These are phyloP conservation scores for Polydrusus tereticollis DNA, from an alignment of 2,888 invertebrate genomes.

Conservation along the genomic window DNA sequence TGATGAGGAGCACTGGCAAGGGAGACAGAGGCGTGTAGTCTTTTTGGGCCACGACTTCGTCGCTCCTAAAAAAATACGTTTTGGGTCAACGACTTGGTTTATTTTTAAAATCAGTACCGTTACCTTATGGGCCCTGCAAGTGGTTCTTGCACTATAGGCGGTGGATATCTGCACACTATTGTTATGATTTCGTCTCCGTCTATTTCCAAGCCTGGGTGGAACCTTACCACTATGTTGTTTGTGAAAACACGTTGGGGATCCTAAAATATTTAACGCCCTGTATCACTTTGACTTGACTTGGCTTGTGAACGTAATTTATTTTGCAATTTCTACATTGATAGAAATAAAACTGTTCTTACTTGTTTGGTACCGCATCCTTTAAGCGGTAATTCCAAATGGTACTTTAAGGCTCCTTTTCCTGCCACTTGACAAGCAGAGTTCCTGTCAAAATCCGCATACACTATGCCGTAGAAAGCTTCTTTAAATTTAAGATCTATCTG, in stretches of 20 bases:
- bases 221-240: slow-evolving; percentile 94
- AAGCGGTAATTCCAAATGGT: slow-evolving; percentile 86
- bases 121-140: slow-evolving; percentile 69
- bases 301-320: too few relatives aligned
- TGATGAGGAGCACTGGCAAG: slow-evolving; percentile 89
- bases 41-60: slow-evolving; percentile 75
- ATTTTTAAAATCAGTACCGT: neutral
- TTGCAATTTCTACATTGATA: too few relatives aligned
- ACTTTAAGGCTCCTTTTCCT: slow-evolving; percentile 85
- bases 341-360: slow-evolving; percentile 72
- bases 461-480: slow-evolving; percentile 91
- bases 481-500: slow-evolving; percentile 91
- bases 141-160: slow-evolving; percentile 83
- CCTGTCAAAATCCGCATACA: slow-evolving; percentile 92
- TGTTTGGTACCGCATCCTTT: slow-evolving; percentile 93
- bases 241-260: slow-evolving; percentile 94
- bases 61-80: neutral
- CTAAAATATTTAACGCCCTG: slow-evolving; percentile 66
- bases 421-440: slow-evolving; percentile 89
- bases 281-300: too few relatives aligned
- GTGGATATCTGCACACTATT: slow-evolving; percentile 93
- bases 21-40: slow-evolving; percentile 71
- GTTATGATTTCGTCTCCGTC: slow-evolving; percentile 96
- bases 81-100: too few relatives aligned
- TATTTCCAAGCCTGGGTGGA: slow-evolving; percentile 93